These are phyloP conservation scores for Leptoclinus maculatus DNA, from an alignment of 2,797 vertebrate genomes.

Conservation along the genomic window DNA sequence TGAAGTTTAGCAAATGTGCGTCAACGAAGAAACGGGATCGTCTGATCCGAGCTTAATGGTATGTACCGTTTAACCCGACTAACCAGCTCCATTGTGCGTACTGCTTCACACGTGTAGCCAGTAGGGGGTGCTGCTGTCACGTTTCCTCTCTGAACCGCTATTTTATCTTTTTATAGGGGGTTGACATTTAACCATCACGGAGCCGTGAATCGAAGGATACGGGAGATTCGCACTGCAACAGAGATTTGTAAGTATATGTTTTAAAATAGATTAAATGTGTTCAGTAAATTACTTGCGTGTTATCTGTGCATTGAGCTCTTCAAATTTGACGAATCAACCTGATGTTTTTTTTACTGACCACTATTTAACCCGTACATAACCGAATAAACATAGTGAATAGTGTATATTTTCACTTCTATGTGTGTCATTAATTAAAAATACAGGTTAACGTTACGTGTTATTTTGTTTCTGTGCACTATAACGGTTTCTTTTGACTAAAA, in stretches of 20 bases:
- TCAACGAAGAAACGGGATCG: conserved; percentile 28
- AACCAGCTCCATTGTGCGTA: not conserved
- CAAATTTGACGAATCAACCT: not conserved
- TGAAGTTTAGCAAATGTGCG: conserved; percentile 16
- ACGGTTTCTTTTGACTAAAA: not conserved
- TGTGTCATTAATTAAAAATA: not conserved
- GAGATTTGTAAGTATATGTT: conserved; percentile 74
- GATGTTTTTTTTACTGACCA: not conserved
- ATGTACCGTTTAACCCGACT: conserved; percentile 35
- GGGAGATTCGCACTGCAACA: conserved; percentile 2
- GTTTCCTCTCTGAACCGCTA: conserved; percentile 33
- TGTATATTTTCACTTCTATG: not conserved
- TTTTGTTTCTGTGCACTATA: not conserved
- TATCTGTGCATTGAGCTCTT: not conserved
- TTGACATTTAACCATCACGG: conserved; percentile 27
- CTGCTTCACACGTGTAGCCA: conserved; percentile 52
- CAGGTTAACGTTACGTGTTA: fast-evolving
- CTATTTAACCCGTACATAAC: not conserved
- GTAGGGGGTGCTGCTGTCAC: conserved; percentile 75
- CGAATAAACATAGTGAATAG: not conserved
- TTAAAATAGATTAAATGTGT: conserved; percentile 13
- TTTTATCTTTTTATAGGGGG: conserved; percentile 70
- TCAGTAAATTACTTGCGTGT: not conserved
- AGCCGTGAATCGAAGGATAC: conserved; percentile 26
- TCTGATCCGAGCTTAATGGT: conserved; percentile 64